Evolutionary conservation across 2,797 vertebrate genomes (phyloP).

Genomic region (Premnoplex brunnescens): DNA sequence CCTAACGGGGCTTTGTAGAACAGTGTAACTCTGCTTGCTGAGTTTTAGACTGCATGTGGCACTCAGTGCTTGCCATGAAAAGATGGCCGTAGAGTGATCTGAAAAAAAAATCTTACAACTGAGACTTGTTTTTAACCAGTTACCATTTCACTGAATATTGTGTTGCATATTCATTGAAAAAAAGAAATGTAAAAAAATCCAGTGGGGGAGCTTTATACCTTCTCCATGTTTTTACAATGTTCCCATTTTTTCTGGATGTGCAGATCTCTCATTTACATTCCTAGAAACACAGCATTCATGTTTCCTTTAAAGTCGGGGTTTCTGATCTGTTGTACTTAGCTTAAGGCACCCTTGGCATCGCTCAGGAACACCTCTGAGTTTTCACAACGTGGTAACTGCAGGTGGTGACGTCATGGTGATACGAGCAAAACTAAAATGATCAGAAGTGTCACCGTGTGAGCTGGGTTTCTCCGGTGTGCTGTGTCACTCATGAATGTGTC

Average conservation of each 20-base stretch:
- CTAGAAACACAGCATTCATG: conserved; percentile 12
- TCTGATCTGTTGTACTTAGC: conserved; percentile 45
- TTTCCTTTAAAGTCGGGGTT: conserved; percentile 46
- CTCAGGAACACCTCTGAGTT: conserved; percentile 5
- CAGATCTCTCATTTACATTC: conserved; percentile 60
- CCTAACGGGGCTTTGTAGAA: background rate
- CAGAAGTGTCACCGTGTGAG: background rate
- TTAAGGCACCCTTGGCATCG: conserved; percentile 37
- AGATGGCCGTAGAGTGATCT: background rate
- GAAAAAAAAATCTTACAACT: background rate
- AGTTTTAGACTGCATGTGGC: background rate
- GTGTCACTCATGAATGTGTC: background rate
- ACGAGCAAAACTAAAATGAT: fast-evolving
- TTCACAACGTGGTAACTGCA: background rate
- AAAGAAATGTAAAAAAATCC: fast-evolving
- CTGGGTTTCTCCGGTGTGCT: background rate
- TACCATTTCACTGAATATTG: background rate
- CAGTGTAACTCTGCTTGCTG: background rate
- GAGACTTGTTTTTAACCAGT: background rate
- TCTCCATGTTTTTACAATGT: background rate
- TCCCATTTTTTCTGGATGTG: background rate
- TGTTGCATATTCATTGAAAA: background rate
- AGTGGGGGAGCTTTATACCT: background rate
- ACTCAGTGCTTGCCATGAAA: background rate
- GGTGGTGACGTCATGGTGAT: background rate